Base-by-base conservation (phyloP, 2,888 invertebrate species). In the Cheilosia grossa region DNA sequence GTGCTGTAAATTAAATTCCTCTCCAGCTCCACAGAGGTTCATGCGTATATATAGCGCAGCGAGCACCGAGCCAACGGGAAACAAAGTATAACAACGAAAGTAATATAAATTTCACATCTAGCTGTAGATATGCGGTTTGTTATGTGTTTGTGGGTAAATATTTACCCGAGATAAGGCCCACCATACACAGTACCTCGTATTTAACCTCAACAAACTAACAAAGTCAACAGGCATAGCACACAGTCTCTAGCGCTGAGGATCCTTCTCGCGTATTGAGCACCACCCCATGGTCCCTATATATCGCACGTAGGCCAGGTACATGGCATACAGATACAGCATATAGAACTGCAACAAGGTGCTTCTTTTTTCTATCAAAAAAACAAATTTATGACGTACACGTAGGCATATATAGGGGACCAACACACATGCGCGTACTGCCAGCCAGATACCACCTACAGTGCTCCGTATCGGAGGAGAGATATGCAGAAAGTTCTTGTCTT, bases 401-500 rank as follows among this genome's bases (percentile, higher is more conserved):
- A 37, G 37, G 37, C 37, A 81, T 75, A 78, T 15, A 72, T 64
- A 51, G 27, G 64, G n/a, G 30, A 72, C 61, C 67, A 67, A 63
- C n/a, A 74, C 63, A 75, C 77, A 82, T 66, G 67, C 66, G 51
- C 49, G 9, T 49, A 17, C 49, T 17, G 61, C 7, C 47, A 56
- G 33, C 42, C 40, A 42, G 13, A 27, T 30, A 64, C 54, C 51
- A 30, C 42, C 64, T 24, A 49, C 58, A 30, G 24, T 53, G 49
- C 17, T 42, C 54, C 64, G 61, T 83, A 83, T 79, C 81, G 75
- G 75, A 81, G 47, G 59, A 66, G 61, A 85, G 85, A 85, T 85
- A 85, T 85, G 85, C 85, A 72, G 75, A 81, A 77, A 70, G 64
- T 77, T 80, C 85, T 80, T 87, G 61, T 81, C 82, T 88, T 88